Evolutionary conservation across 2,888 invertebrate genomes (phyloP).

Genomic region (Blastobasis adustella): DNA sequence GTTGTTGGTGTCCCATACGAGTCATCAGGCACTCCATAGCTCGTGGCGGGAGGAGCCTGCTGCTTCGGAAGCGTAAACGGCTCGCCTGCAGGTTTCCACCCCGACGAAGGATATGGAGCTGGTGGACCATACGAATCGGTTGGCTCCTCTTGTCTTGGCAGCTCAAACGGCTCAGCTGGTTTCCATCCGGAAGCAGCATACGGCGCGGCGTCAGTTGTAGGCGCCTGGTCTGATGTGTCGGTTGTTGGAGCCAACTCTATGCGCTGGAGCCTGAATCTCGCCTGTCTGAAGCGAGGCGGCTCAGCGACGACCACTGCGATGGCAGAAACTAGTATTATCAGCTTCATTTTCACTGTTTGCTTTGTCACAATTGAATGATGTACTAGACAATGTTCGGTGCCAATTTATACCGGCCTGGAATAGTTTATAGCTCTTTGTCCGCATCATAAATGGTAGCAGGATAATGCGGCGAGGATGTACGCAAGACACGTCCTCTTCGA

Average conservation of each 20-base stretch:
- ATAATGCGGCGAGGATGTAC: slow-evolving; percentile 24
- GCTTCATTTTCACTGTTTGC: slow-evolving; percentile 43
- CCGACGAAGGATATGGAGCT: slow-evolving; percentile 53
- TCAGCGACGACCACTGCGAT: slow-evolving; percentile 46
- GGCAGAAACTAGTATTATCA: slow-evolving; percentile 39
- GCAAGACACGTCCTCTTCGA: slow-evolving; percentile 44
- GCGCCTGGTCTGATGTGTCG: slow-evolving; percentile 49
- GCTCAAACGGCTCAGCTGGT: slow-evolving; percentile 49
- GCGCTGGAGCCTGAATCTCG: slow-evolving; percentile 64
- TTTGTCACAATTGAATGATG: slow-evolving; percentile 17
- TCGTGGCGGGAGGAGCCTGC: slow-evolving; percentile 34
- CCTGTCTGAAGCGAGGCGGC: slow-evolving; percentile 59
- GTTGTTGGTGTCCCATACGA: slow-evolving; percentile 36
- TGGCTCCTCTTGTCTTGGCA: slow-evolving; percentile 30
- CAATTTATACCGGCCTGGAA: slow-evolving; percentile 41
- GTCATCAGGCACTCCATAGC: slow-evolving; percentile 45
- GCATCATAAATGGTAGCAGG: slow-evolving; percentile 44
- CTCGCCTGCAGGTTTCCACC: slow-evolving; percentile 59
- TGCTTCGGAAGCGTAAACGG: slow-evolving; percentile 53
- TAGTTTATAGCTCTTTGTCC: slow-evolving; percentile 53
- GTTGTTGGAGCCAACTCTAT: slow-evolving; percentile 60
- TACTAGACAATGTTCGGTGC: slow-evolving; percentile 10
- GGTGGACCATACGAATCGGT: slow-evolving; percentile 38
- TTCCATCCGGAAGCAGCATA: slow-evolving; percentile 60
- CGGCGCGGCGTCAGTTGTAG: slow-evolving; percentile 21